phyloP scores from a whole-genome alignment of 2,797 vertebrate species.

The Pipistrellus pipistrellus region DNA sequence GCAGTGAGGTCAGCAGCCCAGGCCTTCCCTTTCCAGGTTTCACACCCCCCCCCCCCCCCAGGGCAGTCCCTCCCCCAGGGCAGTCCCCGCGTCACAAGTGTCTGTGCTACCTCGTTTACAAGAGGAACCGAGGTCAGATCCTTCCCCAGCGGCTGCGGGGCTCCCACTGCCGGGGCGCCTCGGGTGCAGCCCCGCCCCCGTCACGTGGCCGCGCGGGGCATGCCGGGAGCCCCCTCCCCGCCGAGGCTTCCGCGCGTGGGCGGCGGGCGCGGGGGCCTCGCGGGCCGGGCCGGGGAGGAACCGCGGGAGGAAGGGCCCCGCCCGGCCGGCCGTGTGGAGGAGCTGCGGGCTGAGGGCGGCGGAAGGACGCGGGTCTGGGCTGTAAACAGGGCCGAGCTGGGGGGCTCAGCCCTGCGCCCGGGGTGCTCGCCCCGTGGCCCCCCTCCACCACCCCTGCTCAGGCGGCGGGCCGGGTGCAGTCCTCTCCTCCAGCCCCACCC shows the following conservation, averaged over 20 bases:
- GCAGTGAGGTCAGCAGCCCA: neutral
- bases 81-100: neutral
- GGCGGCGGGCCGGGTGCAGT: neutral
- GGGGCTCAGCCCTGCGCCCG: neutral
- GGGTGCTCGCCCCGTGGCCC: neutral
- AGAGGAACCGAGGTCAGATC: neutral
- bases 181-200: too few species aligned
- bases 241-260: slow-evolving; percentile 41
- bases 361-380: neutral
- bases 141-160: neutral
- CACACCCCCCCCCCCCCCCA: too few species aligned
- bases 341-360: neutral
- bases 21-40: neutral
- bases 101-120: neutral
- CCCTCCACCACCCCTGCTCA: too few species aligned
- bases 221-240: slow-evolving; percentile 25
- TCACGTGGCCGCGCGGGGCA: slow-evolving; percentile 53
- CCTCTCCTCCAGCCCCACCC: too few species aligned
- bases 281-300: neutral
- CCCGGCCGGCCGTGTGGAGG: too few species aligned
- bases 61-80: too few species aligned
- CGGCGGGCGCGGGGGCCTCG: neutral
- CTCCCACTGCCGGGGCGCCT: neutral
- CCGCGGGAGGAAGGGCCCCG: neutral
- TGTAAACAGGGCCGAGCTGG: slow-evolving; percentile 6